phyloP scores from a whole-genome alignment of 2,113 vertebrate genomes.

The Diadophis punctatus region DNA sequence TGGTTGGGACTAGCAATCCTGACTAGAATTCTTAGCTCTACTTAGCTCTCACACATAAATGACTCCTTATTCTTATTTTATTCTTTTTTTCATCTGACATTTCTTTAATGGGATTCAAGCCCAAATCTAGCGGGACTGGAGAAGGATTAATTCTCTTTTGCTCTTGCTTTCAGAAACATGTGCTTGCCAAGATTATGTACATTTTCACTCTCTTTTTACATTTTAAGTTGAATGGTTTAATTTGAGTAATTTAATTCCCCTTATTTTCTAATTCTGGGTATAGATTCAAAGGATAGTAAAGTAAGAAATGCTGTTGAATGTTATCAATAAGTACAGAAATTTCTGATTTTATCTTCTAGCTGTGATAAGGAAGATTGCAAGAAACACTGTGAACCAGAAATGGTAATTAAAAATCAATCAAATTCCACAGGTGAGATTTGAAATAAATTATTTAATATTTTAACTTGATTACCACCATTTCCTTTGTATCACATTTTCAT shows the following conservation, averaged over 20 bases:
- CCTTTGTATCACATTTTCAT: background rate
- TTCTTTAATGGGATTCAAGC: background rate
- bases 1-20: background rate
- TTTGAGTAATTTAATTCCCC: background rate
- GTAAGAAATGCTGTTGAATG: background rate
- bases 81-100: background rate
- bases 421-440: constrained; percentile 32
- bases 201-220: background rate
- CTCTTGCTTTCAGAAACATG: background rate
- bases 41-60: background rate
- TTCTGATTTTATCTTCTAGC: constrained; percentile 35
- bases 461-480: background rate
- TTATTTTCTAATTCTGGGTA: fast-evolving
- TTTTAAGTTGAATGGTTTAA: background rate
- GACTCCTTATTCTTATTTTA: background rate
- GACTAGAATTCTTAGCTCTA: background rate
- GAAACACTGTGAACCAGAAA: background rate
- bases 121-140: background rate
- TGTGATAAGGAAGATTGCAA: constrained; percentile 51
- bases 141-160: background rate
- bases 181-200: background rate
- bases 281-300: background rate
- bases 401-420: background rate
- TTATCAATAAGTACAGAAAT: background rate
- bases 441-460: background rate